Conservation (phyloP, 2,797 vertebrate genomes). For the Karalla daura region DNA sequence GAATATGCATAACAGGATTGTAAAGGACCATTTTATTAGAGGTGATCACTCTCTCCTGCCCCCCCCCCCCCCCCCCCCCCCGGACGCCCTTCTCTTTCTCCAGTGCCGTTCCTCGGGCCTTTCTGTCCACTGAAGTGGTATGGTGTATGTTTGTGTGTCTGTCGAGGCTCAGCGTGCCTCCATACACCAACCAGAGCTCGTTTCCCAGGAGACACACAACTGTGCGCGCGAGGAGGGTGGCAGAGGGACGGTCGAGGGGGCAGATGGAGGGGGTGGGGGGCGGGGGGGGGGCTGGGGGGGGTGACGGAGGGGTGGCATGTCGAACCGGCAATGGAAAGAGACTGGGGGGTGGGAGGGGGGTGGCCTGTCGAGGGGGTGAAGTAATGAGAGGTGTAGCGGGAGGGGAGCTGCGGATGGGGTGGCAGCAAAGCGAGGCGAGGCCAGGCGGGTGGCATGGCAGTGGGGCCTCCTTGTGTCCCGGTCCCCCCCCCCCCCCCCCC, state of each 20-base stretch:
- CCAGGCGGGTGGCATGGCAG: conserved; percentile 81
- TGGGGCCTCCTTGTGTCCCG: conserved; percentile 81
- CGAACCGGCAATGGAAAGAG: conserved; percentile 49
- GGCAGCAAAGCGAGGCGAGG: conserved; percentile 70
- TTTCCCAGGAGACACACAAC: conserved; percentile 81
- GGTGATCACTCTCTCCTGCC: conserved; percentile 68
- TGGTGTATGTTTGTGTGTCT: conserved; percentile 45
- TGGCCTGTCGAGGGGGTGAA: conserved; percentile 48
- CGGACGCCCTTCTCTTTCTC: conserved; percentile 46
- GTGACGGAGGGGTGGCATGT: conserved; percentile 73
- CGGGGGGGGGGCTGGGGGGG: no score
- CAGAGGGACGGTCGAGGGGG: conserved; percentile 71
- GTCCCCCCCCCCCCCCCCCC: conserved; percentile 75
- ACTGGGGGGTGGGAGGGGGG: no score
- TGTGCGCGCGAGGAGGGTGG: conserved; percentile 80
- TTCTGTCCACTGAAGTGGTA: conserved; percentile 65
- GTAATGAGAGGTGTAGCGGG: conserved; percentile 76
- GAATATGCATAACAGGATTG: conserved; percentile 73
- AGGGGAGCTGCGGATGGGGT: conserved; percentile 58
- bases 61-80: conserved; percentile 15
- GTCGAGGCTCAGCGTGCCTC: conserved; percentile 66
- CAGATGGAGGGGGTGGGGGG: conserved; percentile 44
- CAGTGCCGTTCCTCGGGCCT: conserved; percentile 67
- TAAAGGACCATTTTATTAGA: conserved; percentile 74
- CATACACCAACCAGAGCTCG: conserved; percentile 67